Base-by-base conservation (phyloP, 2,888 invertebrate species). In the Linyphia triangularis region DNA sequence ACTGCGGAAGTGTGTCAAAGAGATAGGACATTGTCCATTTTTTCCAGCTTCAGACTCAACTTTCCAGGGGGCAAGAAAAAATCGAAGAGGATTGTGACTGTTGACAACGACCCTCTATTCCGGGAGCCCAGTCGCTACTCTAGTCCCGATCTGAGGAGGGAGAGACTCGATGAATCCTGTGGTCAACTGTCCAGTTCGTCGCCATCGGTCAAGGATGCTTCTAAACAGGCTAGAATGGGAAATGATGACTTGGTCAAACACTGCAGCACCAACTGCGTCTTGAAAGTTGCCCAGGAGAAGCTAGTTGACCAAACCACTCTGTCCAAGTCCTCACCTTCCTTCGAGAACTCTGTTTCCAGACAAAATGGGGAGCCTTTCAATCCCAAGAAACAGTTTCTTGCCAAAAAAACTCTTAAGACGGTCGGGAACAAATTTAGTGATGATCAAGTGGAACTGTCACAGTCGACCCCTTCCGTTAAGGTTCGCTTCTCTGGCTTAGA, bases 31-130 rank as follows among this genome's bases (percentile, higher is more conserved):
- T 22, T 75, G 61, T 88, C 86, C 30, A 37, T 88, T 5, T 88
- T 88, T 30, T 88, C 86, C 13, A 88, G 86, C 69, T 88, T 88
- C 43, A 65, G 86, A 26, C 22, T 81, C 9, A 81, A 72, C 24
- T 73, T 81, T 10, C 81, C 81, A 1, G 75, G 75, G 10, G 51
- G 61, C 6, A 88, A 61, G 30, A 70, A 70, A 30, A 81, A 81
- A 61, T 79, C 78, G 22, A 86, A 86, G 13, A 43, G 79, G 19
- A 43, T n/a, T 2, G 26, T 61, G 13, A 24, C 72, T 1, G n/a
- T n/a, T n/a, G 30, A 16, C 28, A n/a, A 43, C 0, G 28, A 51
- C 9, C 13, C 67, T 7, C 19, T 24, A 7, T 37, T 40, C 16
- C 37, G 72, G 16, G 59, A 70, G n/a, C 72, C 72, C 10, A 59